phyloP scores from a whole-genome alignment of 2,797 vertebrate genomes.

The Fratercula arctica region DNA sequence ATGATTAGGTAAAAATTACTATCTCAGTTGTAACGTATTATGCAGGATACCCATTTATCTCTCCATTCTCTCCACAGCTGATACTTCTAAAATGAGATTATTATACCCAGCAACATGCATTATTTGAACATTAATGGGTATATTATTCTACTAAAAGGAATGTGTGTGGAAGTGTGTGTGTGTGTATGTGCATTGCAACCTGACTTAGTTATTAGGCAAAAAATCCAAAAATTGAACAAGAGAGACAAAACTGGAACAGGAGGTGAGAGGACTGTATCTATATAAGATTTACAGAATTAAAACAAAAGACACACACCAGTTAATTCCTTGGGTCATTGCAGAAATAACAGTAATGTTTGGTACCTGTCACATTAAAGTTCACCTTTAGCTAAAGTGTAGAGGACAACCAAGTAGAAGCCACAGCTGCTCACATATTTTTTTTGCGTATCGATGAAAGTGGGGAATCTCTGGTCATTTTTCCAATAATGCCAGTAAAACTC shows the following conservation, averaged over 20 bases:
- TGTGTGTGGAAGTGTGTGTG: background rate
- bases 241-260: background rate
- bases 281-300: background rate
- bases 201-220: background rate
- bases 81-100: background rate
- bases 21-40: accelerated
- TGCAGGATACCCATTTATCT: background rate
- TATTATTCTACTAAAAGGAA: background rate
- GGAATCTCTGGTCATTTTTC: background rate
- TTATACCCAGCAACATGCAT: background rate
- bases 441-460: background rate
- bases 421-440: background rate
- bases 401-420: background rate
- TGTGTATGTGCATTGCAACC: background rate
- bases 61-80: background rate
- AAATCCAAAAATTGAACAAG: background rate
- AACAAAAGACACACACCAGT: background rate
- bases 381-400: background rate
- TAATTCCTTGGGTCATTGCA: background rate
- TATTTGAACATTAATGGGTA: background rate
- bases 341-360: background rate
- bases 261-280: background rate
- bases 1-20: background rate
- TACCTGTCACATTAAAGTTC: background rate
- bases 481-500: background rate